These are phyloP conservation scores for Copidosoma floridanum DNA, from an alignment of 1,140 invertebrate genomes.

Conservation along the genomic window DNA sequence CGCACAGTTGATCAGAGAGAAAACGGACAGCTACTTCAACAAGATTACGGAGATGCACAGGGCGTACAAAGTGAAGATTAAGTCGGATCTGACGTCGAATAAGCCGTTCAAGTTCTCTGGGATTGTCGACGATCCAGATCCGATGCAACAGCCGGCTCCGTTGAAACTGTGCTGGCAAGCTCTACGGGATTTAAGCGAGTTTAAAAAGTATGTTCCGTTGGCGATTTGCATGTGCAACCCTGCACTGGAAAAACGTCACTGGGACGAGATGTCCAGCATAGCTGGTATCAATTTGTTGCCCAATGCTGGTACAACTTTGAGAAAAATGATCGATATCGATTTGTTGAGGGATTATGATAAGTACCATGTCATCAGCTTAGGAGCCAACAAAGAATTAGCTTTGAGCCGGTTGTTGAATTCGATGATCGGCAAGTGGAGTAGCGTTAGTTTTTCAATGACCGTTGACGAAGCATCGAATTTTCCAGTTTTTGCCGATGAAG, in stretches of 20 bases:
- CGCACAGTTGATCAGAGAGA: conserved; percentile 55
- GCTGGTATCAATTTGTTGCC: conserved; percentile 66
- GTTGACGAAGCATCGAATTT: conserved; percentile 54
- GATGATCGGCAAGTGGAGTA: conserved; percentile 67
- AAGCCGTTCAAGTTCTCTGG: conserved; percentile 53
- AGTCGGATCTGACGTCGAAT: conserved; percentile 54
- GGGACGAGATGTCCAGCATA: conserved; percentile 68
- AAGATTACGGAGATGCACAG: conserved; percentile 61
- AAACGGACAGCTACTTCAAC: conserved; percentile 53
- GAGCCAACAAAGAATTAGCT: conserved; percentile 67
- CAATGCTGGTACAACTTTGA: conserved; percentile 64
- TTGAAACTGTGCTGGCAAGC: conserved; percentile 60
- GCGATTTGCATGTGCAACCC: conserved; percentile 70
- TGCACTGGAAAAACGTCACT: conserved; percentile 66
- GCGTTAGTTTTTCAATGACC: conserved; percentile 55
- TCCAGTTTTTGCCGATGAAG: conserved; percentile 57
- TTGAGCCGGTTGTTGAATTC: conserved; percentile 61
- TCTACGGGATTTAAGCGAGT: conserved; percentile 60
- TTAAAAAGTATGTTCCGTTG: conserved; percentile 63
- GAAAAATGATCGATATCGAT: conserved; percentile 63
- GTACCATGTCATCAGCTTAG: conserved; percentile 65
- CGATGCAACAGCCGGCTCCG: conserved; percentile 60
- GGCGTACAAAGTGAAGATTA: conserved; percentile 62
- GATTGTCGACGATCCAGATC: conserved; percentile 60
- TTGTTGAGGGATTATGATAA: conserved; percentile 63